Evolutionary conservation across 2,797 vertebrate species (phyloP), one percentile per base, ranked within the genome.

Genomic region (Hemibagrus guttatus): DNA sequence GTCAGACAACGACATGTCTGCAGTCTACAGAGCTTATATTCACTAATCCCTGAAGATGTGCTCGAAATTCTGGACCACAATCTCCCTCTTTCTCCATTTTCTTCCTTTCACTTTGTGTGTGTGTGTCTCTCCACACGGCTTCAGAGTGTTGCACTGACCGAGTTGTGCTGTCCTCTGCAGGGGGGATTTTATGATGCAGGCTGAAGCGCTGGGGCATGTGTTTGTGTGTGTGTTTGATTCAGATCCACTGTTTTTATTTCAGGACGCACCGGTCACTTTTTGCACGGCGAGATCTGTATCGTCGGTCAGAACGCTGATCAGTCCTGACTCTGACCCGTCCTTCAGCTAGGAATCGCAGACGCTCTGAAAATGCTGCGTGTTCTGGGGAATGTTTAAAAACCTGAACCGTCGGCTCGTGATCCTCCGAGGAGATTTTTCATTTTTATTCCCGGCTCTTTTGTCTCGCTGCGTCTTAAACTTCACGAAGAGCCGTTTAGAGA

Each of bases 1-100:
- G 95, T 99, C 98, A 16, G 98, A 99, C 94, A 99, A 99, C 63
- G 98, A 99, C 88, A 98, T 99, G 93, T 99, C 98, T 79, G 98
- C 98, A 49, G 98, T 99, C 91, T 99, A 99, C 96, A 95, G 98
- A 94, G 98, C 98, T 94, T 99, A 99, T 92, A 99, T 99, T 91
- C 98, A 99, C 95, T 99, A 97, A 97, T 95, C 93, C 83, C 64
- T 87, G 90, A 90, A 91, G 87, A 88, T 87, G 88, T 87, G 90
- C 94, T 94, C 94, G 92, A 92, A 93, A 92, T 94, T 96, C 95
- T 95, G 96, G 96, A 97, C 97, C 97, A 96, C 89, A 92, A 94
- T 84, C 82, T 88, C 42, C 83, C 89, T 54, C 49, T 83, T 49
- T 31, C 76, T 64, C 69, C 87, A 79, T 89, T 75, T 52, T 88